Evolutionary conservation across 2,888 invertebrate genomes (phyloP).

Genomic region (Lepeophtheirus nordmannii): DNA sequence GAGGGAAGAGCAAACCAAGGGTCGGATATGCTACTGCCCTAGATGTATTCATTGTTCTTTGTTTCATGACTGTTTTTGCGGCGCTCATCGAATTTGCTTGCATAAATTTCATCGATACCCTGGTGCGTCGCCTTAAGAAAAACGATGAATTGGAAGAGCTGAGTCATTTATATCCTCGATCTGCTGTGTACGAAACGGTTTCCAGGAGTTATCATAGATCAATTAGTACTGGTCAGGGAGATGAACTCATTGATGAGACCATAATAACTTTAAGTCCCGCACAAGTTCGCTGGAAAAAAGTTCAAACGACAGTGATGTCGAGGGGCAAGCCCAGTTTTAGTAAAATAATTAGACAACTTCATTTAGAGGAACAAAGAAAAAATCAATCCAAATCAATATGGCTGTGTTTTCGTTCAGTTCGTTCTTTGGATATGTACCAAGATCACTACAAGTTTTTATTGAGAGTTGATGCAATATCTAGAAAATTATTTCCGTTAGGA

Average conservation of each 20-base stretch:
- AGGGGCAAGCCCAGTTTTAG: neutral
- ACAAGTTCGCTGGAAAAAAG: neutral
- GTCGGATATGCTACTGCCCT: slow-evolving; percentile 45
- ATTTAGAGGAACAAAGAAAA: neutral
- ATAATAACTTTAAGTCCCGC: neutral
- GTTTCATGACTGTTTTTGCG: slow-evolving; percentile 46
- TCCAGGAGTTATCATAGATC: neutral
- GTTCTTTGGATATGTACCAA: slow-evolving; percentile 27
- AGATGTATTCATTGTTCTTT: slow-evolving; percentile 46
- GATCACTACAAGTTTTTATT: slow-evolving; percentile 31
- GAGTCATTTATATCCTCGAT: neutral
- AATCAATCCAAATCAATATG: slow-evolving; percentile 4
- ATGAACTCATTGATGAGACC: neutral
- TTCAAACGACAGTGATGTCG: neutral
- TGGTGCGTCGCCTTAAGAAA: slow-evolving; percentile 33
- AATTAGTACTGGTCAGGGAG: neutral
- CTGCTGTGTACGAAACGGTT: neutral
- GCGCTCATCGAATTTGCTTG: slow-evolving; percentile 46
- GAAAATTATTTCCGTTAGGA: slow-evolving; percentile 42
- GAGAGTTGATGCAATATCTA: slow-evolving; percentile 43
- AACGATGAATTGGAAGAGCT: neutral
- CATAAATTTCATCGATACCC: slow-evolving; percentile 43
- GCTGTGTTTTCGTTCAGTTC: slow-evolving; percentile 6
- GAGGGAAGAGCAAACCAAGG: slow-evolving; percentile 42
- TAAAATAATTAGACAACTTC: neutral